Evolutionary conservation across 2,888 invertebrate genomes (phyloP).

Genomic region (Amorpha juglandis): DNA sequence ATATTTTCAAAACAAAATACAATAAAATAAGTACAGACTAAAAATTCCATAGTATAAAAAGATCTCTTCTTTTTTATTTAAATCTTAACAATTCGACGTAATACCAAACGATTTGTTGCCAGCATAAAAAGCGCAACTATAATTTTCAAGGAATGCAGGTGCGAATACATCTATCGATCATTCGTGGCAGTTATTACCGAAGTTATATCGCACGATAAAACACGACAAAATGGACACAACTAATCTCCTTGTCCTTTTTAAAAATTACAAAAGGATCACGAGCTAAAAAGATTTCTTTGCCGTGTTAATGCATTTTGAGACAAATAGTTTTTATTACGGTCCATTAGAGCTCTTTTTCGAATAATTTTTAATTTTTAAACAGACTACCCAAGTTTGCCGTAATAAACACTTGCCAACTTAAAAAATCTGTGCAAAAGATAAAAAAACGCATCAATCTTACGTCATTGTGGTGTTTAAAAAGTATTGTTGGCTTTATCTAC

Average conservation of each 20-base stretch:
- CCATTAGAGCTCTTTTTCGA: neutral
- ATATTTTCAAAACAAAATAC: no score
- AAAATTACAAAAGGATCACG: conserved; percentile 64
- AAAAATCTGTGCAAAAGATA: conserved; percentile 35
- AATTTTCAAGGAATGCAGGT: conserved; percentile 61
- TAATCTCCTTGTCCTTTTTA: conserved; percentile 77
- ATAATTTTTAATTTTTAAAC: no score
- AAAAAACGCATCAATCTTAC: conserved; percentile 73
- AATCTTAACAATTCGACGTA: neutral
- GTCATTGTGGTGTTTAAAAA: conserved; percentile 47
- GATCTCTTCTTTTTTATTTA: neutral
- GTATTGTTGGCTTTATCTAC: conserved; percentile 12
- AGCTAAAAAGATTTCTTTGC: conserved; percentile 23
- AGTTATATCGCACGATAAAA: conserved; percentile 59
- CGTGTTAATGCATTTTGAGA: neutral
- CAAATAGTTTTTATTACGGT: neutral
- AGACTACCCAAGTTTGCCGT: neutral
- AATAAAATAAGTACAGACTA: neutral
- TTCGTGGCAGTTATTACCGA: conserved; percentile 72
- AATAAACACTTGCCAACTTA: conserved; percentile 22
- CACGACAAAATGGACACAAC: conserved; percentile 76
- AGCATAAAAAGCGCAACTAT: neutral
- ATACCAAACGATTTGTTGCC: neutral
- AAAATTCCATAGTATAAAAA: neutral
- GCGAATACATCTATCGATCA: conserved; percentile 69